Conservation (phyloP, 1,140 invertebrate genomes). For the Metaphire vulgaris region DNA sequence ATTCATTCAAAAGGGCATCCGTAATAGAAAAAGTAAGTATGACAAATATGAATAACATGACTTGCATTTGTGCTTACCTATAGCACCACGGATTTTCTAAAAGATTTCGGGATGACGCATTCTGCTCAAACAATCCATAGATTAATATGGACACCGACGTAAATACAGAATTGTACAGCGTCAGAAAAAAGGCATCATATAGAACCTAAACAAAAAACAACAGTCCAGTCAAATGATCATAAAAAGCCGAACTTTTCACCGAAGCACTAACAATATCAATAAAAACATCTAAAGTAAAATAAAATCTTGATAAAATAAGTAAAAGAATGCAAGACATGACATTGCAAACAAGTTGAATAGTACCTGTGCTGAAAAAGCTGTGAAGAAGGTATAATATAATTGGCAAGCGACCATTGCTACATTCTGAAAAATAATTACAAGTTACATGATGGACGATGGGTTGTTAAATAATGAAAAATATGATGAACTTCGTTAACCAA, state of each 20-base stretch:
- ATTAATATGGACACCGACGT: constrained; percentile 48
- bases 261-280: too few species aligned
- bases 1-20: too few species aligned
- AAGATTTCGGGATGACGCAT: constrained; percentile 60
- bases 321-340: too few species aligned
- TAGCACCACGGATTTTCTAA: constrained; percentile 65
- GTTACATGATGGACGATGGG: constrained; percentile 16
- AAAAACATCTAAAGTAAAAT: too few species aligned
- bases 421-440: constrained; percentile 59
- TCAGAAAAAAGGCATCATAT: constrained; percentile 44
- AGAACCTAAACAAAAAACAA: too few species aligned
- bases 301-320: too few species aligned
- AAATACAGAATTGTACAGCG: constrained; percentile 49
- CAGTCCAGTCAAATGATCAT: too few species aligned
- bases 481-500: neutral
- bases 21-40: too few species aligned
- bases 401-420: constrained; percentile 60
- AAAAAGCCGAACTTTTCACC: too few species aligned
- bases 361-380: constrained; percentile 46
- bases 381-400: constrained; percentile 43
- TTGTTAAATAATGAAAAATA: constrained; percentile 18
- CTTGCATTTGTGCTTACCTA: too few species aligned
- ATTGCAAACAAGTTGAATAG: neutral
- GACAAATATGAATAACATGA: too few species aligned
- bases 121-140: constrained; percentile 78